Evolutionary conservation across 2,113 vertebrate genomes (phyloP).

Genomic region (Diphyllodes magnificus): DNA sequence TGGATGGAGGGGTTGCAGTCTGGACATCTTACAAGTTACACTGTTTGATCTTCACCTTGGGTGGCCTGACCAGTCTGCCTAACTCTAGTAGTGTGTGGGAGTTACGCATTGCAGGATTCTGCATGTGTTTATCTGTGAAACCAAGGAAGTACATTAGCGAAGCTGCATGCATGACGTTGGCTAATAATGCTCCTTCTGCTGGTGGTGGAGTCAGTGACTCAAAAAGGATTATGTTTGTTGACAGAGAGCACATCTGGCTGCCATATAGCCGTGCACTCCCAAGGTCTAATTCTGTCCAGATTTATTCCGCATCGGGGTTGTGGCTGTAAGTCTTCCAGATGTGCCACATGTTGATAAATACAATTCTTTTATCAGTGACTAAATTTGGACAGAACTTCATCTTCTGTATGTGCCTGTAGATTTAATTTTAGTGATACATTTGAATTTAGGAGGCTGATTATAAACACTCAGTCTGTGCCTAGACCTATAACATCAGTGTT

Average conservation of each 20-base stretch:
- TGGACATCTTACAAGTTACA: not conserved
- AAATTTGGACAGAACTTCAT: not conserved
- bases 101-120: not conserved
- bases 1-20: not conserved
- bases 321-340: not conserved
- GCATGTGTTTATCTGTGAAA: not conserved
- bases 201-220: not conserved
- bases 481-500: not conserved
- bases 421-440: not conserved
- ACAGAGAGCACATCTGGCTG: conserved; percentile 44
- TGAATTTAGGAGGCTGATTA: not conserved
- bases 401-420: not conserved
- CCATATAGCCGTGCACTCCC: not conserved
- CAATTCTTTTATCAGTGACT: not conserved
- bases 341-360: not conserved
- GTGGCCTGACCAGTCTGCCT: not conserved
- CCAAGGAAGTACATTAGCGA: not conserved
- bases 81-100: not conserved
- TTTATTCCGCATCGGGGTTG: not conserved
- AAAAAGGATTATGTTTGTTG: conserved; percentile 1
- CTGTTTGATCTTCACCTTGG: not conserved
- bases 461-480: not conserved
- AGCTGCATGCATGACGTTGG: not conserved
- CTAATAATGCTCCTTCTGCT: not conserved
- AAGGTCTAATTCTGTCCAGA: not conserved